A percentile compares a stretch with the other conserved stretches of the same genome.
These are phyloP conservation scores for Eciton burchellii DNA, from an alignment of 1,140 invertebrate genomes.

Conservation along the genomic window DNA sequence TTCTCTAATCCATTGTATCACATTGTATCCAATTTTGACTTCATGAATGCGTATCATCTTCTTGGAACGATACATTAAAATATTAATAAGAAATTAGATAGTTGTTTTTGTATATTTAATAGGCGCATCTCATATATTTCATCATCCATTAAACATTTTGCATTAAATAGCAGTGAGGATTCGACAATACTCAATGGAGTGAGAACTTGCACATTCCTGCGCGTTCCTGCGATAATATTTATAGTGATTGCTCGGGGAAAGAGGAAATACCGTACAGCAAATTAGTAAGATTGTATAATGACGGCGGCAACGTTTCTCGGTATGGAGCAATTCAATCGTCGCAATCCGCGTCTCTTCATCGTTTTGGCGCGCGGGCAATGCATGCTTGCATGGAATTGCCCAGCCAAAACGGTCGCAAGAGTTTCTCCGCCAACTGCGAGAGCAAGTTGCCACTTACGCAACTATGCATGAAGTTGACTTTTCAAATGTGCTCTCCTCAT, in stretches of 20 bases:
- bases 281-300: slow-evolving; percentile 30
- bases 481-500: slow-evolving; percentile 56
- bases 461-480: slow-evolving; percentile 72
- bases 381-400: slow-evolving; percentile 50
- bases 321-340: background rate
- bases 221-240: slow-evolving; percentile 29
- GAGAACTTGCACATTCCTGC: slow-evolving; percentile 19
- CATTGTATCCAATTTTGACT: background rate
- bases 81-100: background rate
- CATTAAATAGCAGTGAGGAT: background rate
- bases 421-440: slow-evolving; percentile 63
- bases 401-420: slow-evolving; percentile 52
- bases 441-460: slow-evolving; percentile 68
- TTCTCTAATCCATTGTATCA: too few species aligned
- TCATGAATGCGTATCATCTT: background rate
- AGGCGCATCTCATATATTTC: too few species aligned
- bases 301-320: slow-evolving; percentile 9
- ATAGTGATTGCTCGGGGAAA: background rate
- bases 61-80: background rate
- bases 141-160: background rate
- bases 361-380: slow-evolving; percentile 30
- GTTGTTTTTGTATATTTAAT: too few species aligned
- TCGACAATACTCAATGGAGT: background rate
- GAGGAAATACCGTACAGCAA: background rate
- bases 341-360: background rate